phyloP scores from a whole-genome alignment of 1,140 invertebrate species.

The Drosophila bocki region DNA sequence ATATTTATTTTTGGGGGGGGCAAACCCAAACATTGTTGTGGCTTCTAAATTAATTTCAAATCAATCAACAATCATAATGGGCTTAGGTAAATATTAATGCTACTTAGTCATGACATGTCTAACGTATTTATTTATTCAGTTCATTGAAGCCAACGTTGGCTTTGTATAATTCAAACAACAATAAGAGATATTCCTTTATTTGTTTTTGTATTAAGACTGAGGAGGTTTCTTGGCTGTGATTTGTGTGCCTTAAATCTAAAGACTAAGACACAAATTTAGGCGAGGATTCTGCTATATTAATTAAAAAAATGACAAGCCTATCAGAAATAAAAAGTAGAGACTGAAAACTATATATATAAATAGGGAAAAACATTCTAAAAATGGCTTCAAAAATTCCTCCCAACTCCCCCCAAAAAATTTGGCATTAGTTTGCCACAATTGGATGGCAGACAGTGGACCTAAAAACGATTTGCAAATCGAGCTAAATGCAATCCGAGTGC shows the following conservation, averaged over 20 bases:
- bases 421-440: slow-evolving; percentile 35
- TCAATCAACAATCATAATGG: slow-evolving; percentile 63
- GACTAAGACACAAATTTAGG: background rate
- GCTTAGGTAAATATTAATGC: slow-evolving; percentile 65
- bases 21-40: slow-evolving; percentile 36
- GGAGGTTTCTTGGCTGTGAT: background rate
- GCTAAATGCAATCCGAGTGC: slow-evolving; percentile 55
- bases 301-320: background rate
- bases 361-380: background rate
- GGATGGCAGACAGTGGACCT: slow-evolving; percentile 17
- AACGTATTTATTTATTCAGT: slow-evolving; percentile 5
- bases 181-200: background rate
- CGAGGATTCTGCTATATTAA: background rate
- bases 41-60: slow-evolving; percentile 52
- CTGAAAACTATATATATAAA: background rate
- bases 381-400: background rate
- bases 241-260: background rate
- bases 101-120: slow-evolving; percentile 39
- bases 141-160: background rate
- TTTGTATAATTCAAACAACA: background rate
- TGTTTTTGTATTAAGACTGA: background rate
- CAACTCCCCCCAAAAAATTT: background rate
- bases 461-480: slow-evolving; percentile 58
- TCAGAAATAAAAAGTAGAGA: background rate
- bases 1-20: slow-evolving; percentile 42